Percentiles rank a stretch among this genome's conserved stretches.
Evolutionary conservation across 2,888 invertebrate species (phyloP).

Genomic region (Rhorus exstirpatorius): DNA sequence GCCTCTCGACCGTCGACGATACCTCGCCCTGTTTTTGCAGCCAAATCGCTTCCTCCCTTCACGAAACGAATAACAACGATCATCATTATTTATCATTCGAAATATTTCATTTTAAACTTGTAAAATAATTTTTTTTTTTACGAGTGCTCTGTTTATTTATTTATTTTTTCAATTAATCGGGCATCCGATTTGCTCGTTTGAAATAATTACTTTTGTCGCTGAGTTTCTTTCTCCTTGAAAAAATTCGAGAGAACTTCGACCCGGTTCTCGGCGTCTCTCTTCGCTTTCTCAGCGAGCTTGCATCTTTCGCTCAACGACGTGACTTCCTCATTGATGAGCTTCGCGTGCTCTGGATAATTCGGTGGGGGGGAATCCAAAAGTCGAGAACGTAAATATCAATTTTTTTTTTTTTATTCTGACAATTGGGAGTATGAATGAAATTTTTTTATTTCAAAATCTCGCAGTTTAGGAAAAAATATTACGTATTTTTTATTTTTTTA

Average conservation of each 20-base stretch:
- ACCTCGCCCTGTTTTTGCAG: slow-evolving; percentile 94
- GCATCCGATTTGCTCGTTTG: not conserved
- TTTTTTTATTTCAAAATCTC: no score
- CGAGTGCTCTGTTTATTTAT: no score
- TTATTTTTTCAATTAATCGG: no score
- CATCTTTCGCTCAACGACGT: slow-evolving; percentile 88
- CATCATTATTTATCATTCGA: slow-evolving; percentile 10
- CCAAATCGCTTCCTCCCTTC: slow-evolving; percentile 92
- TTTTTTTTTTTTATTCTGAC: not conserved
- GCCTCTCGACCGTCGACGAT: slow-evolving; percentile 92
- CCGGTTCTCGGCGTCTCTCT: slow-evolving; percentile 93
- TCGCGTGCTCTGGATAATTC: slow-evolving; percentile 83
- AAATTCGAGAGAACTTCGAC: slow-evolving; percentile 95
- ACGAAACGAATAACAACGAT: slow-evolving; percentile 17
- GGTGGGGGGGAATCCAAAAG: not conserved
- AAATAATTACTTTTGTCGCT: slow-evolving; percentile 92
- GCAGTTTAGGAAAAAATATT: no score
- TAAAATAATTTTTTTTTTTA: not conserved
- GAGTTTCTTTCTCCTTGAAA: slow-evolving; percentile 95
- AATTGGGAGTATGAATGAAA: no score
- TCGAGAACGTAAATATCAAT: not conserved
- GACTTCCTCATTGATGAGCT: slow-evolving; percentile 87
- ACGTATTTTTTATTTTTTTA: no score
- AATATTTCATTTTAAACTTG: slow-evolving; percentile 9
- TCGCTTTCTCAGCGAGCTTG: slow-evolving; percentile 90